A percentile compares a stretch with the other conserved stretches of the same genome.
Evolutionary conservation across 2,797 vertebrate genomes (phyloP).

Genomic region (Chelonia mydas): DNA sequence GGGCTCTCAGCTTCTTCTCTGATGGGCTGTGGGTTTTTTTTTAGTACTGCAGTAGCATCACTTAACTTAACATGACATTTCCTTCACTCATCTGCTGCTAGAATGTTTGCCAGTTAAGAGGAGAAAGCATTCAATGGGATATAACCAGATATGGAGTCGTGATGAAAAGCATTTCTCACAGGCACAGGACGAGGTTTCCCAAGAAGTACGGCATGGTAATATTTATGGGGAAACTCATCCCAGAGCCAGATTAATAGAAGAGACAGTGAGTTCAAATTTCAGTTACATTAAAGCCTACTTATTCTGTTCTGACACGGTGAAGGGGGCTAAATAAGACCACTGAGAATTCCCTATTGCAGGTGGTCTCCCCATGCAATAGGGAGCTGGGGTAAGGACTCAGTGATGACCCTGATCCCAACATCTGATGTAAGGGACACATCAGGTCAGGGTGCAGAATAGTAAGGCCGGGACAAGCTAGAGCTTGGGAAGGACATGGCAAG

Average conservation of each 20-base stretch:
- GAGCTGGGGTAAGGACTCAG: not conserved
- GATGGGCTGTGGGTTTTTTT: conserved; percentile 37
- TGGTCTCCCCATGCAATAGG: accelerated
- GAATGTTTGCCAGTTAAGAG: conserved; percentile 13
- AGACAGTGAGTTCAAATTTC: not conserved
- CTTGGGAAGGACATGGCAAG: not conserved
- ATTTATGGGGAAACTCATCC: not conserved
- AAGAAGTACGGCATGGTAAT: not conserved
- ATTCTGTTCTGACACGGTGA: not conserved
- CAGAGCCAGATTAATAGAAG: not conserved
- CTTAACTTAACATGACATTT: conserved; percentile 63
- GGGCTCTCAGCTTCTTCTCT: conserved; percentile 49
- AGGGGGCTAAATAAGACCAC: accelerated
- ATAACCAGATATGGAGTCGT: conserved; percentile 24
- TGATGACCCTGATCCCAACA: not conserved
- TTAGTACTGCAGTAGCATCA: conserved; percentile 2
- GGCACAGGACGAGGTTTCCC: not conserved
- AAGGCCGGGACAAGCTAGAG: not conserved
- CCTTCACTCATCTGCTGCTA: not conserved
- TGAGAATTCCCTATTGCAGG: not conserved
- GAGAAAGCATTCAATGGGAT: conserved; percentile 42
- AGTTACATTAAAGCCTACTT: not conserved
- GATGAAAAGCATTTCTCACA: conserved; percentile 31
- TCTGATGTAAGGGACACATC: accelerated
- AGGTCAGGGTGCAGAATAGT: not conserved